Evolutionary conservation across 2,113 vertebrate species (phyloP), one percentile per base, ranked within the genome.

Genomic region (Anthoscopus minutus): DNA sequence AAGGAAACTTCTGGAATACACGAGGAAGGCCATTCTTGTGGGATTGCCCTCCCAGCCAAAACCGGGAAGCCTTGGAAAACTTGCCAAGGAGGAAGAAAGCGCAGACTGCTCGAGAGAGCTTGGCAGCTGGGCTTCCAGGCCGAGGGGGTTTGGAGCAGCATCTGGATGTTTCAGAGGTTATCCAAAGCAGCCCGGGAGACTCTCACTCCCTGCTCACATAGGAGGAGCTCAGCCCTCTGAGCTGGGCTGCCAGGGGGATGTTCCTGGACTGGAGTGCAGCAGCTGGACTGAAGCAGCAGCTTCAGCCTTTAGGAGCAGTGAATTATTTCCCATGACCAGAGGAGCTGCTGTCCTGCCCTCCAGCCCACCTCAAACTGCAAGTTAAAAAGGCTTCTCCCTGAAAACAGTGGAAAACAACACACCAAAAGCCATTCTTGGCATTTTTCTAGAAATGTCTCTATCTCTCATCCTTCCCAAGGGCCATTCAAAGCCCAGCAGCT

Each of bases 11-110:
- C 90, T 97, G 94, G 95, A 95, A 88, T 71, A 64, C 9, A 5
- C 0, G 4, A 92, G 93, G 82, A 96, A 86, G 80, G 76, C 88
- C 93, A 96, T 97, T 96, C 86, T 94, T 96, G 94, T 97, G 96
- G 93, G 79, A 92, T 92, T 81, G 78, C 53, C 45, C 57, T 16
- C 53, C 69, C 72, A 79, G 95, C 93, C 96, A 97, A 95, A 93
- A 67, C 17, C 15, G 7, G 88, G 80, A 74, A 94, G 48, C 80
- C 23, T 3, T 86, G 88, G 85, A 96, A 88, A 66, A 66, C 24
- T 28, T 92, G 51, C 88, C 89, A 96, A 73, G 77, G 37, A 9
- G 23, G 17, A 57, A 31, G 24, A 60, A 51, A 64, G 40, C 31
- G 62, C 64, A 83, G 88, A 83, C 89, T 96, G 64, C 61, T 78